Conservation (phyloP, 2,797 vertebrate genomes). For the Anguilla marmorata region DNA sequence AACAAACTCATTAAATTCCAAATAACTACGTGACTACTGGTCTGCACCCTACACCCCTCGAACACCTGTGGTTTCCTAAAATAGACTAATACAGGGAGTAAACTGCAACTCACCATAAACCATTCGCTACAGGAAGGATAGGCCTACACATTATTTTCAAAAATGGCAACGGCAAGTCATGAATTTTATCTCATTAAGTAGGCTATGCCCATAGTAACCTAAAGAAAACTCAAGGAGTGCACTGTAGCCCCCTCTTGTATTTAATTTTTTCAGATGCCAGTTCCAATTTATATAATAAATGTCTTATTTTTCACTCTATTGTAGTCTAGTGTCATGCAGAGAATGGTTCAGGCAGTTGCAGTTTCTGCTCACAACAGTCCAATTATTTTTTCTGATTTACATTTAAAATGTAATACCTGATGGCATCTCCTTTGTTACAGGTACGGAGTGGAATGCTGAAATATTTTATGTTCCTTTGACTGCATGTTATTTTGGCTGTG, state of each 20-base stretch:
- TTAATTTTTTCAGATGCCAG: neutral
- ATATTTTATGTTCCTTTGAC: neutral
- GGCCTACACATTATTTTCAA: no score
- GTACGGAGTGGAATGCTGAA: neutral
- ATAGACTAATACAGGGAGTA: no score
- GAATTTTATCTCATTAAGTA: no score
- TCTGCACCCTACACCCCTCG: no score
- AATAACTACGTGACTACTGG: no score
- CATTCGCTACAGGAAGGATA: no score
- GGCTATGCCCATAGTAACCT: neutral
- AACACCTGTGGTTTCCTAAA: no score
- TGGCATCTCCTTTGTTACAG: neutral
- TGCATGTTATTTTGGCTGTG: neutral
- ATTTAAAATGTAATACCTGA: neutral
- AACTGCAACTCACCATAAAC: no score
- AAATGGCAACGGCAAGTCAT: no score
- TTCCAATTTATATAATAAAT: neutral
- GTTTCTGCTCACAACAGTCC: neutral
- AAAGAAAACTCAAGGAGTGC: neutral
- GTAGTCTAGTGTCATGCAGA: neutral
- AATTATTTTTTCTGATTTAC: neutral
- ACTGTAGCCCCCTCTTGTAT: neutral
- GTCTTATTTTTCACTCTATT: neutral
- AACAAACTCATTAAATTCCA: no score
- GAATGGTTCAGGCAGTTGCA: neutral